A percentile compares a stretch with the other conserved stretches of the same genome.
Evolutionary conservation across 2,888 invertebrate species (phyloP).

Genomic region (Myopa testacea): DNA sequence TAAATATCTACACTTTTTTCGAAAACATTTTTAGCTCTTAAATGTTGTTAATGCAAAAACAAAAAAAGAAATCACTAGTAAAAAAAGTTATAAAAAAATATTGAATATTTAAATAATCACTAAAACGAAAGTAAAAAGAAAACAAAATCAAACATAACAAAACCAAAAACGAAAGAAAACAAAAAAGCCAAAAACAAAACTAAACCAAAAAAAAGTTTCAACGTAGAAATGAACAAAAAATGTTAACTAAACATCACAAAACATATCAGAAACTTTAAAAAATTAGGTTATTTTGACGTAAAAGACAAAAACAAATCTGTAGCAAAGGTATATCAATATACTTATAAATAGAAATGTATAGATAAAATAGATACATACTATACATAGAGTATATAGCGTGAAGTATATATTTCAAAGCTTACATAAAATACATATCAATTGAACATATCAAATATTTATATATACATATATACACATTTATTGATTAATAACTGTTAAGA

Average conservation of each 20-base stretch:
- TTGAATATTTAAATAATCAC: too few relatives aligned
- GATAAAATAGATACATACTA: slow-evolving; percentile 30
- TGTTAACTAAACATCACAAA: slow-evolving; percentile 42
- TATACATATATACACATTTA: slow-evolving; percentile 4
- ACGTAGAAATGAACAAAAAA: slow-evolving; percentile 40
- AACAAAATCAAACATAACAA: too few relatives aligned
- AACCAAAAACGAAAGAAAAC: too few relatives aligned
- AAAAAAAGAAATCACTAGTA: too few relatives aligned
- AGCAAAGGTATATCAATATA: slow-evolving; percentile 22
- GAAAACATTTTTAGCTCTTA: too few relatives aligned
- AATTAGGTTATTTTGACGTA: slow-evolving; percentile 3
- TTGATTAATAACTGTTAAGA: background rate
- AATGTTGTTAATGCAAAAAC: too few relatives aligned
- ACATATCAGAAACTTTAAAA: slow-evolving; percentile 40
- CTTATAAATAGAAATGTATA: too few relatives aligned
- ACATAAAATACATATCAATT: slow-evolving; percentile 41
- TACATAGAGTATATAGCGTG: too few relatives aligned
- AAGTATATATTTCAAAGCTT: background rate
- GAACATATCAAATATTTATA: slow-evolving; percentile 34
- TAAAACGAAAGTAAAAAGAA: too few relatives aligned
- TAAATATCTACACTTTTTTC: too few relatives aligned
- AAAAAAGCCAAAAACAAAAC: too few relatives aligned
- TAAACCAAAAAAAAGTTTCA: background rate
- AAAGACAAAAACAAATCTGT: slow-evolving; percentile 39
- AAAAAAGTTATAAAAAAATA: too few relatives aligned